Evolutionary conservation across 2,888 invertebrate genomes (phyloP).

Genomic region (Sinohyriopsis cumingii): DNA sequence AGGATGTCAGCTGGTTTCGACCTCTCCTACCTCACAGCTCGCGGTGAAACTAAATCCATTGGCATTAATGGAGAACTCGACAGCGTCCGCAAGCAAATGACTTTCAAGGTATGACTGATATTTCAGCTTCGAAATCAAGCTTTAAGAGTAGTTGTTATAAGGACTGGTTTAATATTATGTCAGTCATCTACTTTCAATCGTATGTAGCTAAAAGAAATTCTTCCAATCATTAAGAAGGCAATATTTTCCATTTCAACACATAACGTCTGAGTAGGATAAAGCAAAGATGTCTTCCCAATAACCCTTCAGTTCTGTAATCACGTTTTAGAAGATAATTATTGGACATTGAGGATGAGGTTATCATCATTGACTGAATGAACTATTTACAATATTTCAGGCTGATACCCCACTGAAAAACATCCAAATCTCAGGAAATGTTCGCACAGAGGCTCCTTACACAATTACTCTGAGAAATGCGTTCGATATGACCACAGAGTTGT

Average conservation of each 20-base stretch:
- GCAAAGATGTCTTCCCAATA: too few species aligned
- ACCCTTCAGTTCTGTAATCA: too few species aligned
- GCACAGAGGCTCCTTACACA: constrained; percentile 32
- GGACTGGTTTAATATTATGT: too few species aligned
- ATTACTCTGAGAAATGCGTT: constrained; percentile 32
- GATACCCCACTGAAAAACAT: constrained; percentile 47
- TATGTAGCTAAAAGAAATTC: too few species aligned
- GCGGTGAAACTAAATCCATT: constrained; percentile 39
- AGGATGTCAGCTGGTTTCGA: constrained; percentile 37
- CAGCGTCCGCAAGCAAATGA: constrained; percentile 35
- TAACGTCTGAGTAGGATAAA: too few species aligned
- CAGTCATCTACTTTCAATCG: too few species aligned
- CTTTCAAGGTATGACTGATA: constrained; percentile 36
- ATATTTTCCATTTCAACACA: too few species aligned
- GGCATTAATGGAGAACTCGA: constrained; percentile 45
- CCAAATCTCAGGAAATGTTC: constrained; percentile 35
- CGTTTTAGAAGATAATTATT: neutral
- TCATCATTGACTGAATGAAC: too few species aligned
- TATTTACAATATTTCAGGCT: constrained; percentile 25
- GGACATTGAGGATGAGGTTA: neutral
- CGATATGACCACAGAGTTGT: constrained; percentile 40
- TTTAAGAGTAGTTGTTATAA: neutral
- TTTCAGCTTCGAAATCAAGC: neutral
- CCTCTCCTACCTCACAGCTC: constrained; percentile 48
- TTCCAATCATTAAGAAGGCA: too few species aligned